Evolutionary conservation across 2,113 vertebrate species (phyloP).

Genomic region (Callaeas wilsoni): DNA sequence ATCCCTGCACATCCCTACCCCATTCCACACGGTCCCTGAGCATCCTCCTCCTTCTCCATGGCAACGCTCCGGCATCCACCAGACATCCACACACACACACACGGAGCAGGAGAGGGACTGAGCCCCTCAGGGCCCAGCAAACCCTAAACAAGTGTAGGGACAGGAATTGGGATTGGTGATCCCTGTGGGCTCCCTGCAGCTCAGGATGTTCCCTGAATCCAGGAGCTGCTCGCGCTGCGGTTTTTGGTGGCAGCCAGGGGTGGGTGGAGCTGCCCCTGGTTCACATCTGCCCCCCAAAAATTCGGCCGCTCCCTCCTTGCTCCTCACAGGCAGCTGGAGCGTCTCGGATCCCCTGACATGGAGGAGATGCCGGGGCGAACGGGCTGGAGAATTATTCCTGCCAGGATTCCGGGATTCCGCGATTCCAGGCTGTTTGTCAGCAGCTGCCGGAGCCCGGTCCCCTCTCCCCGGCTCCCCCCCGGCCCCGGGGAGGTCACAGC

Average conservation of each 20-base stretch:
- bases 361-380: rapidly evolving
- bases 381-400: rapidly evolving
- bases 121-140: not conserved
- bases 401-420: not conserved
- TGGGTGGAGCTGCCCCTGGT: rapidly evolving
- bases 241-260: not conserved
- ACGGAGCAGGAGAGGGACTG: not conserved
- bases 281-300: not conserved
- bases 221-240: not conserved
- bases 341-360: too few relatives aligned
- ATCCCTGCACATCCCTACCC: too few relatives aligned
- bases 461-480: too few relatives aligned
- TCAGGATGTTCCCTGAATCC: not conserved
- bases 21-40: not conserved
- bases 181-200: not conserved
- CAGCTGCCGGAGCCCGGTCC: not conserved
- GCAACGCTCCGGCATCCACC: not conserved
- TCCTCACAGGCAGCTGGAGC: not conserved
- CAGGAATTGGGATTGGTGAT: rapidly evolving
- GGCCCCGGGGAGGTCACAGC: not conserved
- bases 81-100: not conserved
- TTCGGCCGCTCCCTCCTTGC: not conserved
- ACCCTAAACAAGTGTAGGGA: rapidly evolving
- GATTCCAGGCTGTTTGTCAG: rapidly evolving
- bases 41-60: not conserved